phyloP scores from a whole-genome alignment of 2,113 vertebrate genomes.

The Festucalex cinctus region DNA sequence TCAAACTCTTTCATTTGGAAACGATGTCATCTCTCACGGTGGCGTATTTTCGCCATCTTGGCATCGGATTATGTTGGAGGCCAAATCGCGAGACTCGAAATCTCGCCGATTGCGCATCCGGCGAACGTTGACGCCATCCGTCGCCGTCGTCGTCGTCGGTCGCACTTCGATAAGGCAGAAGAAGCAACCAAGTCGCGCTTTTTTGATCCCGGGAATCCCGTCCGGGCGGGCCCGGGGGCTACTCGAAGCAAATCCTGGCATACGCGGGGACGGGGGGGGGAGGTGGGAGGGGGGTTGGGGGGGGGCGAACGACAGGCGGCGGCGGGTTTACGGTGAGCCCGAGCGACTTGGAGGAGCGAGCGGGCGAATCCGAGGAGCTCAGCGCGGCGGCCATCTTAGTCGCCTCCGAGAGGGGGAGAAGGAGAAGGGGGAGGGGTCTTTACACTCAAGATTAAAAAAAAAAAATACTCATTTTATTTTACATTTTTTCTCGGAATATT shows the following conservation, averaged over 20 bases:
- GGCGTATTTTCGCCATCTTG: not conserved
- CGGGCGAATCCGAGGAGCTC: slow-evolving; percentile 69
- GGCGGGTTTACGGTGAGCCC: slow-evolving; percentile 66
- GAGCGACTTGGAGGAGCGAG: slow-evolving; percentile 68
- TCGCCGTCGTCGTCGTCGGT: too few relatives aligned
- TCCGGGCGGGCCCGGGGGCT: slow-evolving; percentile 29
- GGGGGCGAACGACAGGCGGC: slow-evolving; percentile 52
- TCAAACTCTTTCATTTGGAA: too few relatives aligned
- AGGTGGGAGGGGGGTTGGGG: slow-evolving; percentile 7
- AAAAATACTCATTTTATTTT: too few relatives aligned
- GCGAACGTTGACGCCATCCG: not conserved
- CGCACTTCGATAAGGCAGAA: too few relatives aligned
- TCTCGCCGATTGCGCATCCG: not conserved
- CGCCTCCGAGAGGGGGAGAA: slow-evolving; percentile 17
- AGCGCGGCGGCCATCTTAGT: slow-evolving; percentile 68
- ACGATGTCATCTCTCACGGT: not conserved
- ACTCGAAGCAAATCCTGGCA: slow-evolving; percentile 64
- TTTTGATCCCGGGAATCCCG: slow-evolving; percentile 3
- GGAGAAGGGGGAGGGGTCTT: slow-evolving; percentile 23
- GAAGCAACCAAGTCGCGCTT: not conserved
- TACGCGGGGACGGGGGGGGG: slow-evolving; percentile 13
- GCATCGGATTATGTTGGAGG: not conserved
- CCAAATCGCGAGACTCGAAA: not conserved
- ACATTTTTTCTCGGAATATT: too few relatives aligned
- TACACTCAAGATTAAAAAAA: too few relatives aligned